Base-by-base conservation (phyloP, 1,140 invertebrate genomes). In the Cepaea nemoralis region DNA sequence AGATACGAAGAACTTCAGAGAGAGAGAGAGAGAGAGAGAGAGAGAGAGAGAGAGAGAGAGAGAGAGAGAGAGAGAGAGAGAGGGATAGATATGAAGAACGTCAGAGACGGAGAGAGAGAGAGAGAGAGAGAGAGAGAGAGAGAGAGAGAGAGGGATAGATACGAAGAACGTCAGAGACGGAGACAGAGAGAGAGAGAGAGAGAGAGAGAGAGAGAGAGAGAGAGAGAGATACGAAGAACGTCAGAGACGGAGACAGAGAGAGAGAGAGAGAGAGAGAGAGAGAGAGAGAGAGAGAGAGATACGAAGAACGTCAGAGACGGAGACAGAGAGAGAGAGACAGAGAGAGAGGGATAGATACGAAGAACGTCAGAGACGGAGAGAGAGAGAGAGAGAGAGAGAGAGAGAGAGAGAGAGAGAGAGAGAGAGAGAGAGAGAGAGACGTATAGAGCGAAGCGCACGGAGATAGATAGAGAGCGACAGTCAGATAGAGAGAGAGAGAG, bases 71-170 rank as follows among this genome's bases (percentile, higher is more conserved):
- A 77, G 27, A 33, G 2, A n/a, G n/a, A n/a, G n/a, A n/a, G n/a
- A n/a, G n/a, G n/a, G n/a, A n/a, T n/a, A n/a, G n/a, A n/a, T n/a
- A n/a, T n/a, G n/a, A n/a, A n/a, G n/a, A n/a, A n/a, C n/a, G n/a
- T n/a, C n/a, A n/a, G n/a, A n/a, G 76, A 77, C 14, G 63, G 48
- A 59, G 48, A 77, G 50, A 77, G 24, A 77, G 76, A 55, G 10
- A 67, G 45, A 77, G 45, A 27, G n/a, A 45, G 31, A 70, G 40
- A 80, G 22, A 70, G n/a, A 48, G 2, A 69, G n/a, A 71, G 10
- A 69, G 33, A 70, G 27, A 70, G 45, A 19, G 8, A 48, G 45
- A 19, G 8, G 8, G 45, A 19, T 48, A 48, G 45, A 48, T 19
- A 48, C 8, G 19, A 8, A 48, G 45, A n/a, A n/a, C n/a, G 19